phyloP scores from a whole-genome alignment of 1,140 invertebrate species.

The Nymphalis io region DNA sequence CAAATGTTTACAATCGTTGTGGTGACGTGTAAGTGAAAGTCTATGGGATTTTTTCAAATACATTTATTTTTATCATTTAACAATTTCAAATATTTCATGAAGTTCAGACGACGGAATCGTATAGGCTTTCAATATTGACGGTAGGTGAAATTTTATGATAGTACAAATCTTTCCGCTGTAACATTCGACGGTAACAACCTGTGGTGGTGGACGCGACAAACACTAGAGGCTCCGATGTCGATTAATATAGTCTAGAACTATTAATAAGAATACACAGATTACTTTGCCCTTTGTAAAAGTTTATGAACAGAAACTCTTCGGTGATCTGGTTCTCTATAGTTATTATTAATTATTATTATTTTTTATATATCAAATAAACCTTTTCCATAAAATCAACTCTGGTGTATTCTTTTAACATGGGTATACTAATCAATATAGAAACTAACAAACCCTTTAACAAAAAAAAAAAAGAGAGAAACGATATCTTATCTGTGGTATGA shows the following conservation, averaged over 20 bases:
- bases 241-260: slow-evolving; percentile 4
- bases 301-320: slow-evolving; percentile 48
- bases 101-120: slow-evolving; percentile 26
- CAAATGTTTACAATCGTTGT: slow-evolving; percentile 79
- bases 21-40: slow-evolving; percentile 57
- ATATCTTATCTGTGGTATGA: slow-evolving; percentile 4
- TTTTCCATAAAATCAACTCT: slow-evolving; percentile 78
- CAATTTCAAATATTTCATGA: background rate
- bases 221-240: slow-evolving; percentile 45
- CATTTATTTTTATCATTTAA: background rate
- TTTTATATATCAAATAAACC: slow-evolving; percentile 80
- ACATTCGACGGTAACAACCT: slow-evolving; percentile 63
- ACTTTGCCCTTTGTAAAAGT: slow-evolving; percentile 6
- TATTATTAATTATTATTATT: slow-evolving; percentile 64
- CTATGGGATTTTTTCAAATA: slow-evolving; percentile 49
- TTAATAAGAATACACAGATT: background rate
- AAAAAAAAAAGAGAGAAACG: slow-evolving; percentile 18
- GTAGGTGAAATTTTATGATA: slow-evolving; percentile 41
- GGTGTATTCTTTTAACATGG: slow-evolving; percentile 81
- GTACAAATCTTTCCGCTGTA: slow-evolving; percentile 63
- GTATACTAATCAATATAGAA: slow-evolving; percentile 73
- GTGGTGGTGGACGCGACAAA: slow-evolving; percentile 63
- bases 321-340: slow-evolving; percentile 75
- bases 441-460: slow-evolving; percentile 72
- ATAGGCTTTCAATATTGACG: slow-evolving; percentile 53